phyloP scores from a whole-genome alignment of 2,797 vertebrate species.

The Platyrinchus mystaceus region DNA sequence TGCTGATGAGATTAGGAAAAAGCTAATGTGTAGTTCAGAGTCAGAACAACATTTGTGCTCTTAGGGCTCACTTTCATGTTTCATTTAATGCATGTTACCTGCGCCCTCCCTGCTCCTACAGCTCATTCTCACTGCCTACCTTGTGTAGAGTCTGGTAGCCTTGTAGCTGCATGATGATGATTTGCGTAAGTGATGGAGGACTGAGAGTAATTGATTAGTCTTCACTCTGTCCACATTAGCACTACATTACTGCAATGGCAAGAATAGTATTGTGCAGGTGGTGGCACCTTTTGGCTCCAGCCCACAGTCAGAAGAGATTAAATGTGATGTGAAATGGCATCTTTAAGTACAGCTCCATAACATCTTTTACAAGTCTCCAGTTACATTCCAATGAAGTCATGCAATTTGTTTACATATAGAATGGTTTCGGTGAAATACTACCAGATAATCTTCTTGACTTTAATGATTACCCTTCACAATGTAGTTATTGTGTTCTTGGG shows the following conservation, averaged over 20 bases:
- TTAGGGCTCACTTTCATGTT: not conserved
- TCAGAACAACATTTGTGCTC: not conserved
- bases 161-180: not conserved
- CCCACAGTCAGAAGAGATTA: not conserved
- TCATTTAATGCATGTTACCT: not conserved
- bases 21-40: not conserved
- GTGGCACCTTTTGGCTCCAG: not conserved
- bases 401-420: not conserved
- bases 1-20: not conserved
- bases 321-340: not conserved
- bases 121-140: not conserved
- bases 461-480: not conserved
- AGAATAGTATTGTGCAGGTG: not conserved
- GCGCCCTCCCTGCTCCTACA: not conserved
- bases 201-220: not conserved
- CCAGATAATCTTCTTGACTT: not conserved
- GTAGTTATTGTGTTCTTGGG: not conserved
- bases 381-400: not conserved
- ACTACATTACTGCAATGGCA: not conserved
- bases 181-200: not conserved
- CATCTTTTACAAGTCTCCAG: not conserved
- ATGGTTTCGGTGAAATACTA: not conserved
- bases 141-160: not conserved
- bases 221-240: not conserved
- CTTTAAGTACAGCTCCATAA: not conserved